A percentile compares a stretch with the other conserved stretches of the same genome.
Evolutionary conservation across 2,797 vertebrate species (phyloP).

Genomic region (Cossypha polioptera): DNA sequence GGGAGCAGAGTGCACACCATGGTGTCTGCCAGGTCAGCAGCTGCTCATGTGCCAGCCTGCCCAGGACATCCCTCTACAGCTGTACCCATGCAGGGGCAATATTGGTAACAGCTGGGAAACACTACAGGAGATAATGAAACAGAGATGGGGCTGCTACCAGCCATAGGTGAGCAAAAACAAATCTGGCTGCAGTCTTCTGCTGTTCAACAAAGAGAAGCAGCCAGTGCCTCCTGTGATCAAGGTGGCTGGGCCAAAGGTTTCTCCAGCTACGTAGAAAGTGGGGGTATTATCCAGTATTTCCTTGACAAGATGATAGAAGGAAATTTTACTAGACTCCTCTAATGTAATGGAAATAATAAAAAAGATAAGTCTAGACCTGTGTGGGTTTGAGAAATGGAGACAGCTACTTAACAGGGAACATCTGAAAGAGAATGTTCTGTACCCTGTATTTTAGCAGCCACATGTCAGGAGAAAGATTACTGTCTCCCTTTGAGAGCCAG

Average conservation of each 20-base stretch:
- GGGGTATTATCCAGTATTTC: not conserved
- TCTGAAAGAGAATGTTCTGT: conserved; percentile 13
- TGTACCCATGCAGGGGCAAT: not conserved
- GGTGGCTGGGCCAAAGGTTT: not conserved
- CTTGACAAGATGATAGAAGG: not conserved
- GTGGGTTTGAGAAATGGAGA: conserved; percentile 27
- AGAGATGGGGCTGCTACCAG: not conserved
- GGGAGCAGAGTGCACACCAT: not conserved
- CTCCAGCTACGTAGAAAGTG: accelerated
- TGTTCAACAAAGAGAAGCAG: not conserved
- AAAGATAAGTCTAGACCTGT: not conserved
- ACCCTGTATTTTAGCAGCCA: not conserved
- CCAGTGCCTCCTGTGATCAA: not conserved
- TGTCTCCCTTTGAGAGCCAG: not conserved
- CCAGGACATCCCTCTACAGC: not conserved
- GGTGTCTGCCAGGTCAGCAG: accelerated
- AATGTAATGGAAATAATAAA: not conserved
- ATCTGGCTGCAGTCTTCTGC: not conserved
- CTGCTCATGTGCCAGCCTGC: not conserved
- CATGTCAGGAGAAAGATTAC: not conserved
- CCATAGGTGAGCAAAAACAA: not conserved
- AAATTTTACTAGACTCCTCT: not conserved
- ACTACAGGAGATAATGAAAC: not conserved
- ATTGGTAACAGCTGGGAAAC: not conserved
- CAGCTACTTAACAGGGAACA: not conserved